Evolutionary conservation across 2,888 invertebrate species (phyloP).

Genomic region (Acanthococcus lagerstroemiae): DNA sequence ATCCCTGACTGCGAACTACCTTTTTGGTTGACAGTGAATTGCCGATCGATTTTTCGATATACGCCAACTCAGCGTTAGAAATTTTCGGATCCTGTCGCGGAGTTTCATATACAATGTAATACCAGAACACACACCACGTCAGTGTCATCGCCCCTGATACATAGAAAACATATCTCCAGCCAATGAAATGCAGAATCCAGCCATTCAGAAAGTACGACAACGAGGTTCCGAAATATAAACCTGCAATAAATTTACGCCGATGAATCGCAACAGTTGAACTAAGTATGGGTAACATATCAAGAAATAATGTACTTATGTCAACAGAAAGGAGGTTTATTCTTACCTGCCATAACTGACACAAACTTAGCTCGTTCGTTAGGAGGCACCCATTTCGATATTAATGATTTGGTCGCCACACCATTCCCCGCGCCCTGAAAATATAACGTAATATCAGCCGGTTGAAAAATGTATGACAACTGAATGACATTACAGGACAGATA

Average conservation of each 20-base stretch:
- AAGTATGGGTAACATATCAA: not conserved
- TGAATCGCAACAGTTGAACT: not conserved
- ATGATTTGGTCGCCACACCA: conserved; percentile 66
- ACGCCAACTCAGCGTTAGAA: conserved; percentile 47
- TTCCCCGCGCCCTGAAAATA: conserved; percentile 45
- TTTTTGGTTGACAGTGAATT: conserved; percentile 42
- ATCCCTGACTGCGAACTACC: conserved; percentile 35
- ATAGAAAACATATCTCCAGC: conserved; percentile 64
- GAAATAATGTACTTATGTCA: not conserved
- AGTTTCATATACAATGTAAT: conserved; percentile 51
- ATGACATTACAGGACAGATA: conserved; percentile 27
- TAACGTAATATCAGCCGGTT: too few relatives aligned
- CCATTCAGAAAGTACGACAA: conserved; percentile 60
- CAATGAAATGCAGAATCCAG: conserved; percentile 51
- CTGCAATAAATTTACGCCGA: conserved; percentile 39
- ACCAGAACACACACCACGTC: conserved; percentile 56
- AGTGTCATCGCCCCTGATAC: conserved; percentile 51
- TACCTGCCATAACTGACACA: conserved; percentile 51
- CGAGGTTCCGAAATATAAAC: conserved; percentile 55
- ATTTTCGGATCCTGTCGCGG: conserved; percentile 57
- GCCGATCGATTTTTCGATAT: conserved; percentile 49
- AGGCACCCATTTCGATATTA: conserved; percentile 72
- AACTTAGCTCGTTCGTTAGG: conserved; percentile 64
- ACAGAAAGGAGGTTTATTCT: conserved; percentile 32
- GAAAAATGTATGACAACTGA: too few relatives aligned